Evolutionary conservation across 2,113 vertebrate species (phyloP).

Genomic region (Seriola aureovittata): DNA sequence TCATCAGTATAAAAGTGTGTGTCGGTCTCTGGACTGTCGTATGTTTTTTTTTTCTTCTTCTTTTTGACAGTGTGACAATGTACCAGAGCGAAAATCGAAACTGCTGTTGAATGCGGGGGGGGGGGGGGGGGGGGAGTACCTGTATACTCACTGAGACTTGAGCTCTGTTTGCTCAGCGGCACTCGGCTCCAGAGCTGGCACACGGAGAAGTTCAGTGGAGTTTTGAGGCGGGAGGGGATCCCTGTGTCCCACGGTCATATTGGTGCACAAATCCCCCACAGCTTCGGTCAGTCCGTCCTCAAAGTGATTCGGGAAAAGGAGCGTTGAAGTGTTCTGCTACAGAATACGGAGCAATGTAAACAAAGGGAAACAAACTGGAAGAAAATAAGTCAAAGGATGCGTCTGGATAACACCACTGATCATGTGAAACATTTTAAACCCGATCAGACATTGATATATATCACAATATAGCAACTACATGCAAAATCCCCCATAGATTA

Average conservation of each 20-base stretch:
- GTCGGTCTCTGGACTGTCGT: not conserved
- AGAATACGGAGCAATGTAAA: not conserved
- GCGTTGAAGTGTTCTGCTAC: not conserved
- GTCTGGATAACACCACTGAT: not conserved
- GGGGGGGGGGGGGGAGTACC: conserved; percentile 18
- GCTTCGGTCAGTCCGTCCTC: conserved; percentile 10
- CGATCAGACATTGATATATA: too few relatives aligned
- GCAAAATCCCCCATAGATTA: too few relatives aligned
- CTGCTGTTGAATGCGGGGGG: not conserved
- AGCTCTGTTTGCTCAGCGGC: conserved; percentile 36
- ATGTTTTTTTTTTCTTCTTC: too few relatives aligned
- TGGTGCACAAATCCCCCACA: conserved; percentile 19
- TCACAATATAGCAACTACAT: too few relatives aligned
- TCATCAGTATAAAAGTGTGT: not conserved
- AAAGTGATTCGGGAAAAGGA: conserved; percentile 1
- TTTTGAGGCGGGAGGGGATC: conserved; percentile 13
- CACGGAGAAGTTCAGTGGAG: not conserved
- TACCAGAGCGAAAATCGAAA: conserved; percentile 2
- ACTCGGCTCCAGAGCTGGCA: conserved; percentile 16
- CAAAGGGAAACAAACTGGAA: not conserved
- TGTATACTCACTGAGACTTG: conserved; percentile 19
- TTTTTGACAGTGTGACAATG: not conserved
- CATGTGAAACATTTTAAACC: not conserved
- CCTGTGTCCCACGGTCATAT: not conserved
- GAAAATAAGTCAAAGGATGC: not conserved